phyloP scores from a whole-genome alignment of 64 coral and sea anemone species.

The Porites australiensis region DNA sequence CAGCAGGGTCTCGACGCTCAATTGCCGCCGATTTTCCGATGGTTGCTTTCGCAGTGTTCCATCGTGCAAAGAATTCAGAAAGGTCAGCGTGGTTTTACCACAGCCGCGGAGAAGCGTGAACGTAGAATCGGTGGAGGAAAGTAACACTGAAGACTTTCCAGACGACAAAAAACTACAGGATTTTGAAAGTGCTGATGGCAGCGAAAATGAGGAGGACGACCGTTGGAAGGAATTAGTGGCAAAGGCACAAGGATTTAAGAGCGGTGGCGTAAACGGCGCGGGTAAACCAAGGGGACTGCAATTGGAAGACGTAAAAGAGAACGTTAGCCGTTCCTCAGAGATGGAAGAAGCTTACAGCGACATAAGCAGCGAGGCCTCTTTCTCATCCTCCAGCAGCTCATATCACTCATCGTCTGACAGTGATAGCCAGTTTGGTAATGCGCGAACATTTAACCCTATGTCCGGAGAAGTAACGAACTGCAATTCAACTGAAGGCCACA shows the following conservation, averaged over 20 bases:
- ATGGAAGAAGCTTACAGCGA: constrained; percentile 34
- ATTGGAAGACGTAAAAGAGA: constrained; percentile 8
- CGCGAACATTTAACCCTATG: constrained; percentile 28
- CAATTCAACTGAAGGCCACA: background rate
- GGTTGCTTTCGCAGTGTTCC: constrained; percentile 40
- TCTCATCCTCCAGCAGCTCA: constrained; percentile 28
- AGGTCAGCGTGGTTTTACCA: constrained; percentile 32
- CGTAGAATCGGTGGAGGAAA: background rate
- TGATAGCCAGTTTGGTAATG: background rate
- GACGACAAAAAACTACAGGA: background rate
- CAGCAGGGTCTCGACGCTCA: constrained; percentile 19
- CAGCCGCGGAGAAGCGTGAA: background rate
- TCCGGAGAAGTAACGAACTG: constrained; percentile 24
- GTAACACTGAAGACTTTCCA: background rate
- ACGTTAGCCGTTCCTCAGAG: background rate
- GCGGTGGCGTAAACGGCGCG: background rate
- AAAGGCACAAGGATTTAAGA: constrained; percentile 41
- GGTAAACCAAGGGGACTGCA: constrained; percentile 1
- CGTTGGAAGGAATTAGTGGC: constrained; percentile 44
- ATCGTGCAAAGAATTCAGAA: background rate
- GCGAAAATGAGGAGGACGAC: constrained; percentile 30
- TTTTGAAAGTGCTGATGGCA: constrained; percentile 28
- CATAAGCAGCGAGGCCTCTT: constrained; percentile 46
- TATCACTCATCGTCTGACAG: constrained; percentile 45
- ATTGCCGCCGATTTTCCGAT: constrained; percentile 56